Evolutionary conservation across 2,888 invertebrate species (phyloP).

Genomic region (Cryptocephalus moraei): DNA sequence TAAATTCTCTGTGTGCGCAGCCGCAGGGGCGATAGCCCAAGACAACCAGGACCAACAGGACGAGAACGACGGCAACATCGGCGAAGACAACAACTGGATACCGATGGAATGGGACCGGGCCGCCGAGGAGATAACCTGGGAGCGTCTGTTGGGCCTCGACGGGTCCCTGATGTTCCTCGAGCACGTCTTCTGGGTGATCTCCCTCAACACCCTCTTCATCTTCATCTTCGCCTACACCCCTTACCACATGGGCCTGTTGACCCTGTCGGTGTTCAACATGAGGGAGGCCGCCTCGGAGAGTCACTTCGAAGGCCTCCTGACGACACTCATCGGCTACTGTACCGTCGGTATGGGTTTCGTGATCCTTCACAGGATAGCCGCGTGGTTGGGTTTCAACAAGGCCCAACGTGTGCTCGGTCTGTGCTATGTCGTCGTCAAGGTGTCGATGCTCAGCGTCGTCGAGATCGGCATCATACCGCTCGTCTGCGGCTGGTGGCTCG

Average conservation of each 20-base stretch:
- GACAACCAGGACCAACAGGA: slow-evolving; percentile 21
- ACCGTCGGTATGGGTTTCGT: slow-evolving; percentile 77
- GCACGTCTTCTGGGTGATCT: slow-evolving; percentile 99
- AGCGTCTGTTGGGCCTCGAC: slow-evolving; percentile 87
- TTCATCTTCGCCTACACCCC: slow-evolving; percentile 95
- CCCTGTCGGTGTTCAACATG: slow-evolving; percentile 62
- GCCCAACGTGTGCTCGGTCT: slow-evolving; percentile 82
- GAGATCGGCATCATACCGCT: slow-evolving; percentile 96
- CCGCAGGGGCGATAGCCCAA: slow-evolving; percentile 28
- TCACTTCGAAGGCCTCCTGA: slow-evolving; percentile 88
- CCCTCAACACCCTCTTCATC: slow-evolving; percentile 92
- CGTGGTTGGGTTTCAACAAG: slow-evolving; percentile 66
- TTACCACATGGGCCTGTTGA: slow-evolving; percentile 86
- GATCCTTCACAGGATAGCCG: slow-evolving; percentile 73
- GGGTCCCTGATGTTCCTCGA: slow-evolving; percentile 95
- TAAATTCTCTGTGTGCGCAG: slow-evolving; percentile 3
- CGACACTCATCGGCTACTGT: slow-evolving; percentile 88
- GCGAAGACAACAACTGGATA: slow-evolving; percentile 89
- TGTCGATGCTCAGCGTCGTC: slow-evolving; percentile 88
- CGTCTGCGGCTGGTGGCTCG: slow-evolving; percentile 98
- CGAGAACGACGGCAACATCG: slow-evolving; percentile 47
- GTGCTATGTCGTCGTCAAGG: slow-evolving; percentile 84
- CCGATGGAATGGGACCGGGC: slow-evolving; percentile 98
- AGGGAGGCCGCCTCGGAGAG: slow-evolving; percentile 58
- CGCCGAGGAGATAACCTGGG: slow-evolving; percentile 97